Evolutionary conservation across 2,888 invertebrate species (phyloP), one percentile per base, ranked within the genome.

Genomic region (Anagyrus pseudococci): DNA sequence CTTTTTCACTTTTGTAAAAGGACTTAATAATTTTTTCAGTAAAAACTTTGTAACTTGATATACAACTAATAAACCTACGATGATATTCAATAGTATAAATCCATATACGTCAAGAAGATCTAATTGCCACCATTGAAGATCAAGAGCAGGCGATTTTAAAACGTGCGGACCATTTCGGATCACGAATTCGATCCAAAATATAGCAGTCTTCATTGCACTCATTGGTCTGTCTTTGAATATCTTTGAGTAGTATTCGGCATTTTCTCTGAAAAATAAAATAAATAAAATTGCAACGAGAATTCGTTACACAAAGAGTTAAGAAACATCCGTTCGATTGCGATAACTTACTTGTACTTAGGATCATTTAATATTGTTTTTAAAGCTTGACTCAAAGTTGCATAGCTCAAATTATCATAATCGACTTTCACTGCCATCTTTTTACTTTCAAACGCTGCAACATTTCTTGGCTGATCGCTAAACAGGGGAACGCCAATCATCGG

Each of bases 401-500:
- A 70, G 0, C 64, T 72, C 1, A 79, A 37, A 2, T 72, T 58
- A 0, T 67, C 19, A 23, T 65, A 59, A 10, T 71, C 59, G 2
- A 79, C 40, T 3, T 49, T 49, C 2, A 73, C 25, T 0, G 69
- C 75, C 44, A 75, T 70, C 0, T 74, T 73, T 33, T 71, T 71
- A 0, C 49, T 53, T 0, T 66, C 69, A 44, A 71, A 66, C 3
- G 68, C 43, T 41, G 72, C 73, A 59, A 83, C 37, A 52, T 75
- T 76, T 4, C 58, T 56, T 13, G 72, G 75, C 61, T 80, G 79
- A 72, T 80, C 80, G 10, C 70, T 77, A 55, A 77, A 79, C 19
- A 79, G 62, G 7, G 79, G 79, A 29, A 80, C 68, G 20, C 78
- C 78, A 47, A 80, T 73, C 71, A 79, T 72, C 0, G 79, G 80